phyloP scores from a whole-genome alignment of 2,113 vertebrate species.

The Abramis brama region DNA sequence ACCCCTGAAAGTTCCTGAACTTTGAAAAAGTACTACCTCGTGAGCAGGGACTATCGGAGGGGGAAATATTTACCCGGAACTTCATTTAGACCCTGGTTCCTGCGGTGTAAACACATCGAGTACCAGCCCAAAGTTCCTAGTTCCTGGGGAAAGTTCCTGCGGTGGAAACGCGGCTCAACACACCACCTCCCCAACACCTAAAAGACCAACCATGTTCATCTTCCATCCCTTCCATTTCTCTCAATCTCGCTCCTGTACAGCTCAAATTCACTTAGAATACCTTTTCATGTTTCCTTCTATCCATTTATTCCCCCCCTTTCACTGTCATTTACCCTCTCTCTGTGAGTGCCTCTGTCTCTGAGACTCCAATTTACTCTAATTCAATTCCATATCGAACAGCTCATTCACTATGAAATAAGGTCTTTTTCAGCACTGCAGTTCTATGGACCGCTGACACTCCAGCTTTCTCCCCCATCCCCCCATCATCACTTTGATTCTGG shows the following conservation, averaged over 20 bases:
- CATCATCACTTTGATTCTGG: slow-evolving; percentile 31
- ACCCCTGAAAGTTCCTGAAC: too few relatives aligned
- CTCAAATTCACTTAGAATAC: slow-evolving; percentile 30
- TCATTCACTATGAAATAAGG: slow-evolving; percentile 54
- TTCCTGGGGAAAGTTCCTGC: too few relatives aligned
- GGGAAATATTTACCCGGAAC: too few relatives aligned
- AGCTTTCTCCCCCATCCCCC: background rate
- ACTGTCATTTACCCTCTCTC: slow-evolving; percentile 50
- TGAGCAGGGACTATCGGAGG: too few relatives aligned
- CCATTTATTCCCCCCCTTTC: slow-evolving; percentile 37
- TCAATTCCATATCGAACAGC: slow-evolving; percentile 59
- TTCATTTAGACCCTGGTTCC: too few relatives aligned
- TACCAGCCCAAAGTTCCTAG: too few relatives aligned
- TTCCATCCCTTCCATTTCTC: background rate
- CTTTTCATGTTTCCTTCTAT: slow-evolving; percentile 35
- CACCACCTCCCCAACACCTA: slow-evolving; percentile 31
- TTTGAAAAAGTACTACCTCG: too few relatives aligned
- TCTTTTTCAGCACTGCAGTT: slow-evolving; percentile 25
- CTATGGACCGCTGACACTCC: slow-evolving; percentile 34
- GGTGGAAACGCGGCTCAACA: too few relatives aligned
- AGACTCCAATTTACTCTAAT: slow-evolving; percentile 58
- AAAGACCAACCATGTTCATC: slow-evolving; percentile 22
- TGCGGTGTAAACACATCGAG: too few relatives aligned
- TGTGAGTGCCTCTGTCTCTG: slow-evolving; percentile 53
- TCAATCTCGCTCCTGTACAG: slow-evolving; percentile 8